phyloP scores from a whole-genome alignment of 53 echinoderm and acorn worm species.

The Astropecten irregularis region DNA sequence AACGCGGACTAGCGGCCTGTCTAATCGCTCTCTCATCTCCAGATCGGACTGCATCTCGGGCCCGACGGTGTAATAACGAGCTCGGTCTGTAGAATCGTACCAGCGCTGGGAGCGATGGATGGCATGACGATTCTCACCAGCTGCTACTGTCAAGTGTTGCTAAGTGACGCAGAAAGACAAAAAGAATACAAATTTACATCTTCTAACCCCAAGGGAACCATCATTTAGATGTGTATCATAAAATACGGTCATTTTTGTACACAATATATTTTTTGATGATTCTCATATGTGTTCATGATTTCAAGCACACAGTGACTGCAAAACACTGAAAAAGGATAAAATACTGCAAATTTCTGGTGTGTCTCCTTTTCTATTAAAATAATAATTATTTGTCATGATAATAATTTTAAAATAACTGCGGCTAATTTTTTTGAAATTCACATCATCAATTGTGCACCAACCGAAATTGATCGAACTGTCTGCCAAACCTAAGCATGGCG shows the following conservation, averaged over 20 bases:
- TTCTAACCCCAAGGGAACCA: neutral
- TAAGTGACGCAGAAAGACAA: constrained; percentile 35
- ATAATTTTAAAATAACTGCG: too few relatives aligned
- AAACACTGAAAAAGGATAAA: too few relatives aligned
- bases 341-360: too few relatives aligned
- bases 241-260: neutral
- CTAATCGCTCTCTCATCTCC: constrained; percentile 82
- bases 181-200: neutral
- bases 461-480: too few relatives aligned
- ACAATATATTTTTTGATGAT: neutral
- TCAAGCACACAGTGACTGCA: too few relatives aligned
- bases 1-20: constrained; percentile 80
- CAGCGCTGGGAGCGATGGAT: constrained; percentile 97
- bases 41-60: constrained; percentile 94
- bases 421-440: too few relatives aligned
- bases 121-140: constrained; percentile 91
- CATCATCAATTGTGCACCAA: too few relatives aligned
- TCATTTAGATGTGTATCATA: too few relatives aligned
- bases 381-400: too few relatives aligned
- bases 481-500: too few relatives aligned
- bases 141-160: constrained; percentile 96
- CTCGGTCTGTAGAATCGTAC: constrained; percentile 98
- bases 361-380: too few relatives aligned
- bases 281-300: too few relatives aligned
- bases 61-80: constrained; percentile 88